Evolutionary conservation across 2,113 vertebrate species (phyloP).

Genomic region (Xiphorhynchus elegans): DNA sequence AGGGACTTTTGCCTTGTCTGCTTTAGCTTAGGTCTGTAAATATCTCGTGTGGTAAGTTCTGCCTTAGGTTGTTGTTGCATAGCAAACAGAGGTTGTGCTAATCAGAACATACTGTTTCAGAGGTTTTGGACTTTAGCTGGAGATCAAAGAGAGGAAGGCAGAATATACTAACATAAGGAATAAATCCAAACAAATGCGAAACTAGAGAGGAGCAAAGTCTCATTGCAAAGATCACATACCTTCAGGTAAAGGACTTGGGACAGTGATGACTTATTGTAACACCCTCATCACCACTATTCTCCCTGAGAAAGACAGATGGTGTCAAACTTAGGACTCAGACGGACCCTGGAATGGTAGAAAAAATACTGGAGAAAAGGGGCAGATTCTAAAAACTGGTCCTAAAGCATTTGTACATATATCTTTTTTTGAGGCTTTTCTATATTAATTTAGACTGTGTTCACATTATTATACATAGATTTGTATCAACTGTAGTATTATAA

Average conservation of each 20-base stretch:
- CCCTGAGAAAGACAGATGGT: background rate
- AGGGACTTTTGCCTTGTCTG: background rate
- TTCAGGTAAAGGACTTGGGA: background rate
- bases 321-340: background rate
- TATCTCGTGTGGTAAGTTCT: background rate
- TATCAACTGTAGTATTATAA: background rate
- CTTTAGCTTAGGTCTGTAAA: background rate
- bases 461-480: background rate
- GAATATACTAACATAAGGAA: background rate
- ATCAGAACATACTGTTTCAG: background rate
- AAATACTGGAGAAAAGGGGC: fast-evolving
- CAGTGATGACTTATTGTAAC: background rate
- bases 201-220: background rate
- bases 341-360: background rate
- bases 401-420: background rate
- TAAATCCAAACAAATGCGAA: background rate
- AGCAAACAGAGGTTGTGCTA: background rate
- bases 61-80: background rate
- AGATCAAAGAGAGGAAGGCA: background rate
- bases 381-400: background rate
- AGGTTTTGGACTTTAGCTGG: background rate
- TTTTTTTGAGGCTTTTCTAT: background rate
- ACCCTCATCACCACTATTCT: background rate
- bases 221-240: fast-evolving
- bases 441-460: background rate